phyloP scores from a whole-genome alignment of 2,888 invertebrate genomes.

The Eilema griseolum region DNA sequence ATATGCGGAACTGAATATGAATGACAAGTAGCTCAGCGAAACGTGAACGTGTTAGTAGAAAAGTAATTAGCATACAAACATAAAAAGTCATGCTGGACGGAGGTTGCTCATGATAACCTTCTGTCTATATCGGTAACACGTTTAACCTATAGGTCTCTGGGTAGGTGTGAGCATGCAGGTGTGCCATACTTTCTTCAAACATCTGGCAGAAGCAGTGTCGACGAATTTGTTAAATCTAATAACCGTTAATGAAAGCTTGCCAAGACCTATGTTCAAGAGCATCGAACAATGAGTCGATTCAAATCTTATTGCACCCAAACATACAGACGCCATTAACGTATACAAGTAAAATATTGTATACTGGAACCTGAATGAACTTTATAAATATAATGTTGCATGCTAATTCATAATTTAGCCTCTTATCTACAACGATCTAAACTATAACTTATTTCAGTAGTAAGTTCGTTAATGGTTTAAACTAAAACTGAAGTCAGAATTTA shows the following conservation, averaged over 20 bases:
- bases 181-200: constrained; percentile 65
- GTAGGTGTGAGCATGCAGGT: constrained; percentile 57
- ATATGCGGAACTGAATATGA: constrained; percentile 47
- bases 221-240: constrained; percentile 52
- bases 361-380: constrained; percentile 22
- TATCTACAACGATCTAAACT: not conserved
- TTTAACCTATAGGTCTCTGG: constrained; percentile 63
- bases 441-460: not conserved
- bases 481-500: constrained; percentile 60
- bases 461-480: constrained; percentile 25
- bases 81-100: constrained; percentile 59
- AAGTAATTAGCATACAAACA: constrained; percentile 58
- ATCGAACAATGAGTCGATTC: constrained; percentile 18
- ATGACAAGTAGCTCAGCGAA: constrained; percentile 53
- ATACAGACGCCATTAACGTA: too few relatives aligned
- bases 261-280: constrained; percentile 47
- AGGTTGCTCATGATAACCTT: constrained; percentile 70
- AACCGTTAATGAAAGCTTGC: constrained; percentile 62
- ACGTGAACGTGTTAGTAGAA: constrained; percentile 48
- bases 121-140: constrained; percentile 69
- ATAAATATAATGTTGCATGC: constrained; percentile 17
- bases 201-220: constrained; percentile 45
- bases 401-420: not conserved
- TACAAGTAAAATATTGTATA: constrained; percentile 2
- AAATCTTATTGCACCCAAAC: not conserved